These are phyloP conservation scores for Onychomys torridus DNA, from an alignment of 2,797 vertebrate genomes.

Conservation along the genomic window DNA sequence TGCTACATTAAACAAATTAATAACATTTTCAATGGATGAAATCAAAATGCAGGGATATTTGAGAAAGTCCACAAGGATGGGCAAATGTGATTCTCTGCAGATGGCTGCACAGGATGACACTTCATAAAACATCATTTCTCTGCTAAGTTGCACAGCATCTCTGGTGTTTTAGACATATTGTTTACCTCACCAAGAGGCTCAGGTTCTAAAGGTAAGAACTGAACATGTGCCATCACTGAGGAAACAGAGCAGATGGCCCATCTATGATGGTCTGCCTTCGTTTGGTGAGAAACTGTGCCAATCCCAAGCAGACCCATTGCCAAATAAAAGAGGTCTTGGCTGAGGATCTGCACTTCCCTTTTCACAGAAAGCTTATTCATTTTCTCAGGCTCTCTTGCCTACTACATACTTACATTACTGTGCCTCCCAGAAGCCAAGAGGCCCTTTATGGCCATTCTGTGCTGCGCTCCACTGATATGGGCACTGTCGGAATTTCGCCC, in stretches of 20 bases:
- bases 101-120: conserved; percentile 19
- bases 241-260: conserved; percentile 74
- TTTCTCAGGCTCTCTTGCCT: conserved; percentile 11
- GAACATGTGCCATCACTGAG: conserved; percentile 64
- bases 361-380: conserved; percentile 18
- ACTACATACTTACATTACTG: neutral
- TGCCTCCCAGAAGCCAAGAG: neutral
- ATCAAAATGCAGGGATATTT: conserved; percentile 8
- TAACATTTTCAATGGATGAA: conserved; percentile 11
- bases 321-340: conserved; percentile 69
- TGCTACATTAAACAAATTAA: conserved; percentile 46
- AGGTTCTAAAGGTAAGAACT: conserved; percentile 79
- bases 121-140: conserved; percentile 43
- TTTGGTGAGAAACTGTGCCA: conserved; percentile 8
- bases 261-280: conserved; percentile 52
- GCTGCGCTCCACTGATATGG: neutral
- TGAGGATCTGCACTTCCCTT: neutral
- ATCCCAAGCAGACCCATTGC: conserved; percentile 36
- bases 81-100: conserved; percentile 29
- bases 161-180: conserved; percentile 71
- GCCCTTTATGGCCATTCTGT: neutral
- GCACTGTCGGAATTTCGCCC: neutral
- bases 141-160: conserved; percentile 62
- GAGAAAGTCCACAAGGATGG: neutral
- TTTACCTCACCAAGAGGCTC: conserved; percentile 67